Evolutionary conservation across 2,113 vertebrate species (phyloP).

Genomic region (Tenebrosternarchus preto): DNA sequence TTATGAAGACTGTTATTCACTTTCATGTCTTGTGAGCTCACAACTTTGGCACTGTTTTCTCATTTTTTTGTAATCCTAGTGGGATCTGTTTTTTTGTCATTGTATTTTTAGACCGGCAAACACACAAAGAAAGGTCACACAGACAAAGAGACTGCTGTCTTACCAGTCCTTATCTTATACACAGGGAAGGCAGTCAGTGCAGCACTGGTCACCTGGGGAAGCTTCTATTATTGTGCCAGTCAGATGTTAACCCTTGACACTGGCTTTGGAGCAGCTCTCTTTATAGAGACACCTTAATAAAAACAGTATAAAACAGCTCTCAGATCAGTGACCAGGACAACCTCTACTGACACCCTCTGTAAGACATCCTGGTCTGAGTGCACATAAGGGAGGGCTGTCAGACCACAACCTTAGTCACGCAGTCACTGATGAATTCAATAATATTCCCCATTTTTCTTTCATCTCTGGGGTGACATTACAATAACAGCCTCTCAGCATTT

Average conservation of each 20-base stretch:
- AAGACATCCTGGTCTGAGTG: neutral
- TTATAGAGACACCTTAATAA: neutral
- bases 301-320: neutral
- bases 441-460: constrained; percentile 38
- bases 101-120: neutral
- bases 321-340: neutral
- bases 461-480: constrained; percentile 51
- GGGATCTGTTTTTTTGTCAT: neutral
- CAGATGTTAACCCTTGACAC: constrained; percentile 4
- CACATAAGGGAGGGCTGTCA: constrained; percentile 12
- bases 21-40: neutral
- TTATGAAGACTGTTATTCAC: neutral
- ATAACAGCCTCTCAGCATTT: constrained; percentile 54
- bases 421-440: constrained; percentile 49
- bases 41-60: neutral
- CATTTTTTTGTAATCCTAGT: neutral
- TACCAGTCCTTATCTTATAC: constrained; percentile 15
- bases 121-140: constrained; percentile 11
- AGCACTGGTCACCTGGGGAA: neutral
- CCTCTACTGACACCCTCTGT: neutral
- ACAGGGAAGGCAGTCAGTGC: constrained; percentile 15
- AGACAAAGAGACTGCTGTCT: constrained; percentile 23
- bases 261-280: neutral
- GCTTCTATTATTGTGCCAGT: constrained; percentile 13
- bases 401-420: constrained; percentile 35